Conservation (phyloP, 1,140 invertebrate genomes). For the Solen grandis region DNA sequence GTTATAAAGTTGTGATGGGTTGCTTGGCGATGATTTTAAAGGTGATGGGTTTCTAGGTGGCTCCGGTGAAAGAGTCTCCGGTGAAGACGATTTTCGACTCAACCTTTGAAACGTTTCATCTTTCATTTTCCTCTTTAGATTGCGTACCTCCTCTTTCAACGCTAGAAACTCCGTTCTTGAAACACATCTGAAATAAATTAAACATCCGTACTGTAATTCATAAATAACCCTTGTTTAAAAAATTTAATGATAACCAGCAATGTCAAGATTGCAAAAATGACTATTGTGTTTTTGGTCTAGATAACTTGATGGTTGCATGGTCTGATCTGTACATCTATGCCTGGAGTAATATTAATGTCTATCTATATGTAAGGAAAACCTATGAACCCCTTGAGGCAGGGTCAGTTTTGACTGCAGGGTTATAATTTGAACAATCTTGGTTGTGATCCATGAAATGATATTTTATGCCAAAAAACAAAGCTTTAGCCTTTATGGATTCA, state of each 20-base stretch:
- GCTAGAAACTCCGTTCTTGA: constrained; percentile 9
- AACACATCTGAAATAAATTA: constrained; percentile 18
- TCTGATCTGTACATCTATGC: constrained; percentile 14
- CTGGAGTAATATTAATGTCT: constrained; percentile 11
- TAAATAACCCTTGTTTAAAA: constrained; percentile 18
- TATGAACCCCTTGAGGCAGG: constrained; percentile 10
- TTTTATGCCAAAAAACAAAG: constrained; percentile 5
- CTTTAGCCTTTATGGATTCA: too few species aligned
- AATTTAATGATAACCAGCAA: constrained; percentile 16
- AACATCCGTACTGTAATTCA: constrained; percentile 21
- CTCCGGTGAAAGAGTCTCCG: constrained; percentile 7
- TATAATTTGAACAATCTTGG: too few species aligned
- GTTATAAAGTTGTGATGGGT: constrained; percentile 13
- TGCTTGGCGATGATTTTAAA: constrained; percentile 9
- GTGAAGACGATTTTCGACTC: constrained; percentile 3
- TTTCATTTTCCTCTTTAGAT: constrained; percentile 19
- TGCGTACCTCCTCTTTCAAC: constrained; percentile 20
- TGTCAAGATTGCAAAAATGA: constrained; percentile 15
- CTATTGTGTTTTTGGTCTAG: constrained; percentile 21
- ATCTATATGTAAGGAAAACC: constrained; percentile 14
- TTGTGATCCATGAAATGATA: constrained; percentile 18
- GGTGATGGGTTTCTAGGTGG: constrained; percentile 10
- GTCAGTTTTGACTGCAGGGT: too few species aligned
- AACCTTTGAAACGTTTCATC: constrained; percentile 20
- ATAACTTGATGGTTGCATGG: constrained; percentile 13